Conservation (phyloP, 1,140 invertebrate species). For the Dreissena polymorpha region DNA sequence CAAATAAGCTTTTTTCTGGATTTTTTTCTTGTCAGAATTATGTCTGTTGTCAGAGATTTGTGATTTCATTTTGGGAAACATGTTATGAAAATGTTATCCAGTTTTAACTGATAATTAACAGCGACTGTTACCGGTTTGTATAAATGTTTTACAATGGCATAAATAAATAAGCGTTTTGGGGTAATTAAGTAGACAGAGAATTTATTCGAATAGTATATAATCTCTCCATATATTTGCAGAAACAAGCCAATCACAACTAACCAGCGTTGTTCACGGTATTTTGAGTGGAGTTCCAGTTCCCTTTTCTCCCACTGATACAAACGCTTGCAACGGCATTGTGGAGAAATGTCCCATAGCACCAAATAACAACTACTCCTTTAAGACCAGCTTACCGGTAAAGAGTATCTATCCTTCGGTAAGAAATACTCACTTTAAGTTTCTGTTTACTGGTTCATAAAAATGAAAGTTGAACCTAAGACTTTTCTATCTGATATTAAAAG, state of each 20-base stretch:
- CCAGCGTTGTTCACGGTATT: conserved; percentile 82
- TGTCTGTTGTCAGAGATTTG: too few relatives aligned
- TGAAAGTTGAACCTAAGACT: too few relatives aligned
- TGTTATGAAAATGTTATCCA: neutral
- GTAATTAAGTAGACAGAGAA: neutral
- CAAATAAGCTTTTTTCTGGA: too few relatives aligned
- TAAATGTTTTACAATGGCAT: neutral
- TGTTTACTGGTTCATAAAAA: too few relatives aligned
- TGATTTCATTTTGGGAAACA: too few relatives aligned
- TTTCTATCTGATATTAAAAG: too few relatives aligned
- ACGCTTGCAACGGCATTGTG: conserved; percentile 85
- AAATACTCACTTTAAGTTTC: neutral
- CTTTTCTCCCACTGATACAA: conserved; percentile 85
- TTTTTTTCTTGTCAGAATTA: too few relatives aligned
- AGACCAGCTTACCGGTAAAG: conserved; percentile 69
- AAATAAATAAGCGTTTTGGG: neutral
- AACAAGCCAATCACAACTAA: conserved; percentile 48
- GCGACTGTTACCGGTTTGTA: neutral
- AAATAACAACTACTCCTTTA: conserved; percentile 83
- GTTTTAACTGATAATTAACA: neutral
- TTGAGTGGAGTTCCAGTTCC: conserved; percentile 86
- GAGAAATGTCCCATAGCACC: conserved; percentile 85
- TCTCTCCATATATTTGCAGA: conserved; percentile 49
- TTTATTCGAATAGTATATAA: neutral
- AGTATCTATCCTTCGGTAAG: conserved; percentile 54